Base-by-base conservation (phyloP, 2,113 vertebrate species). In the Phocoena sinus region DNA sequence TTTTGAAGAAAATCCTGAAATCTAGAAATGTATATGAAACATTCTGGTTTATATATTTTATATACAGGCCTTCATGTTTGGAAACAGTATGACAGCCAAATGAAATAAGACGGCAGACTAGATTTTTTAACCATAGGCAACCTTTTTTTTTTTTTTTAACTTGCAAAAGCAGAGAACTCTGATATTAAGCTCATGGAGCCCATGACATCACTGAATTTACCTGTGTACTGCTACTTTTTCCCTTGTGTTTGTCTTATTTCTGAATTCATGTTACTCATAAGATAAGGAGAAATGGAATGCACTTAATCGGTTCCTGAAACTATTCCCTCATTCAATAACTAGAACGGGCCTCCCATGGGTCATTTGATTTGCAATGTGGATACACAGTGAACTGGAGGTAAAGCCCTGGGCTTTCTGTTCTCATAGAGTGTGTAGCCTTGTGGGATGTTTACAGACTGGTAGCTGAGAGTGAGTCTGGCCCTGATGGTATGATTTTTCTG, bases 1-100 rank as follows among this genome's bases (percentile, higher is more conserved):
- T 73, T 94, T 76, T 91, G 33, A 84, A 95, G 12, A 88, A 47
- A 93, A 67, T 28, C 31, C 33, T 90, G 18, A 76, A 65, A 77
- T 84, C 17, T 62, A 15, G 23, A 83, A 67, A 65, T 44, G 14
- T 47, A 20, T 53, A 44, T 73, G 1, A 84, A 80, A 41, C 3
- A 62, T 88, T 65, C 47, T 89, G 8, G 3, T 14, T 90, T 53
- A 67, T 28, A 18, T 73, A 89, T 79, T 85, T 83, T n/a, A 71
- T 21, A 71, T 41, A 50, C n/a, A 53, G 7, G 3, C 18, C 1
- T 79, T 4, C 3, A 33, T 36, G 3, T 53, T 84, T 88, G 63
- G 23, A 88, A 88, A 58, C 65, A 65, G 33, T 80, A 5, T 86
- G 33, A 80, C 9, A 87, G 21, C 13, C 67, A 95, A 68, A 80